A percentile compares a stretch with the other conserved stretches of the same genome.
Evolutionary conservation across 2,113 vertebrate species (phyloP).

Genomic region (Synodontis membranacea): DNA sequence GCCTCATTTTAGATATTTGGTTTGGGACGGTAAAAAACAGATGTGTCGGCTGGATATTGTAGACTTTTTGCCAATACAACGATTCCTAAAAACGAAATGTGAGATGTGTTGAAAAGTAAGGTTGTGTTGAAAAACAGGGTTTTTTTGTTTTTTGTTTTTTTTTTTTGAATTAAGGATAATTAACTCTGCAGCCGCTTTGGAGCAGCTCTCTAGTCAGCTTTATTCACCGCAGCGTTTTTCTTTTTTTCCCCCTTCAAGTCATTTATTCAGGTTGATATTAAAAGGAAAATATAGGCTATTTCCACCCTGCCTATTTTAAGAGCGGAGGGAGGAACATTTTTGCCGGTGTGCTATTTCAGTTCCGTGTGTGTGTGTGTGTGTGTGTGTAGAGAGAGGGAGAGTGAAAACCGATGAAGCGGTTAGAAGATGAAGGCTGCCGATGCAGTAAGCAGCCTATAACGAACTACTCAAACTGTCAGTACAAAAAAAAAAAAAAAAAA

Average conservation of each 20-base stretch:
- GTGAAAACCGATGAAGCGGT: neutral
- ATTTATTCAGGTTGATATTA: conserved; percentile 18
- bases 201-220: neutral
- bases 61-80: neutral
- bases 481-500: neutral
- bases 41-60: neutral
- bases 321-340: neutral
- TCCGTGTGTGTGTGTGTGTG: neutral
- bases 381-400: neutral
- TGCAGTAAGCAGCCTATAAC: conserved; percentile 1
- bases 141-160: no score
- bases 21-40: neutral
- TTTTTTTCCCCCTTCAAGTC: neutral
- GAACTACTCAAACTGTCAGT: neutral
- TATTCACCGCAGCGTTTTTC: neutral
- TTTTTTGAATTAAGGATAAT: no score
- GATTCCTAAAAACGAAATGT: neutral
- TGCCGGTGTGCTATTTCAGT: conserved; percentile 15
- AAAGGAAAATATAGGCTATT: conserved; percentile 15
- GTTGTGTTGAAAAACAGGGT: no score
- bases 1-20: neutral
- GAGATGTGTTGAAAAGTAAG: neutral
- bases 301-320: conserved; percentile 19
- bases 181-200: neutral
- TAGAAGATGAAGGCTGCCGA: neutral